Conservation (phyloP, 2,113 vertebrate species). For the Podarcis cretensis region DNA sequence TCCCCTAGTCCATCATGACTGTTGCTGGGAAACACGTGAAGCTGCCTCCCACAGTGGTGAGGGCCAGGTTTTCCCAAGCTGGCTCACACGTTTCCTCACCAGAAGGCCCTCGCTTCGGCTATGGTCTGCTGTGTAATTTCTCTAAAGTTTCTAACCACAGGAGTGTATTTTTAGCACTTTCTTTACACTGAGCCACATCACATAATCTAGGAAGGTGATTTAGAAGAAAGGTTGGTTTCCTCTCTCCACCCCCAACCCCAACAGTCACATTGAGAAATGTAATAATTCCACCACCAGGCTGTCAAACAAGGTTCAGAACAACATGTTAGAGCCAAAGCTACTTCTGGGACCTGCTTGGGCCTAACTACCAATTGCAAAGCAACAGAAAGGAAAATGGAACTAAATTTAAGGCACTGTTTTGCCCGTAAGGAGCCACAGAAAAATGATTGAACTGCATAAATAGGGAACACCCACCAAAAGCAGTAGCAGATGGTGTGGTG, state of each 20-base stretch:
- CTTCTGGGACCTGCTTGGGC: no score
- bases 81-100: slow-evolving; percentile 50
- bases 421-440: no score
- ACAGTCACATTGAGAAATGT: neutral
- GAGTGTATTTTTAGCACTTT: slow-evolving; percentile 51
- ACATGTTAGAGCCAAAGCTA: no score
- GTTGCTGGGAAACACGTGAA: slow-evolving; percentile 34
- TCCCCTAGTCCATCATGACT: neutral
- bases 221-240: slow-evolving; percentile 20
- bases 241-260: neutral
- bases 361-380: no score
- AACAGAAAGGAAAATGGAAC: no score
- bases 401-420: no score
- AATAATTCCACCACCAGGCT: no score
- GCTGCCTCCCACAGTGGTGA: slow-evolving; percentile 36
- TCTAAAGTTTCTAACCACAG: slow-evolving; percentile 52
- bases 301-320: no score
- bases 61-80: slow-evolving; percentile 42
- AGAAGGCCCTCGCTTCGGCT: slow-evolving; percentile 32
- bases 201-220: slow-evolving; percentile 49
- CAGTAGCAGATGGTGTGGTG: no score
- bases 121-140: slow-evolving; percentile 45
- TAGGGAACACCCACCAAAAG: no score
- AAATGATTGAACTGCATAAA: no score
- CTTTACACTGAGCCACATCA: slow-evolving; percentile 46